Evolutionary conservation across 2,888 invertebrate species (phyloP).

Genomic region (Sphaerophoria taeniata): DNA sequence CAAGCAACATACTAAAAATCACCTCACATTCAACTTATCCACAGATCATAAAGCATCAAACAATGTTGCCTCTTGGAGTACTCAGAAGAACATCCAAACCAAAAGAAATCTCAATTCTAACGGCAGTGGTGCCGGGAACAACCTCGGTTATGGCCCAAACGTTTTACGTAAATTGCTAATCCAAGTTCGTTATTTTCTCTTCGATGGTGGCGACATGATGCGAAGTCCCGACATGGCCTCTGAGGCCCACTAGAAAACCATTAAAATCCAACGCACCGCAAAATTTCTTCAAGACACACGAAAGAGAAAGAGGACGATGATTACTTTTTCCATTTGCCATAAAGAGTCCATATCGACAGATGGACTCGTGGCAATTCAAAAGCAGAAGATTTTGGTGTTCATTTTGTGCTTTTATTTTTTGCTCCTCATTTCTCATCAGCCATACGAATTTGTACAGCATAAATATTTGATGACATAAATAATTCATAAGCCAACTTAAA

Average conservation of each 20-base stretch:
- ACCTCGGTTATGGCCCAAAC: slow-evolving; percentile 53
- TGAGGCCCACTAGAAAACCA: slow-evolving; percentile 35
- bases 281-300: too few species aligned
- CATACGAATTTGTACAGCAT: slow-evolving; percentile 69
- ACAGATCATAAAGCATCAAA: slow-evolving; percentile 47
- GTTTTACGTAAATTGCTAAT: slow-evolving; percentile 65
- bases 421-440: slow-evolving; percentile 32
- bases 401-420: slow-evolving; percentile 13
- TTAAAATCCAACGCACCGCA: neutral
- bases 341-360: slow-evolving; percentile 29
- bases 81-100: neutral
- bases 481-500: slow-evolving; percentile 71
- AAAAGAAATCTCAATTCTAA: slow-evolving; percentile 30
- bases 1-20: slow-evolving; percentile 35
- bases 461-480: slow-evolving; percentile 73
- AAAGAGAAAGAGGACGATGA: slow-evolving; percentile 44
- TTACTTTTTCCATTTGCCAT: slow-evolving; percentile 68
- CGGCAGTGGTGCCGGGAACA: slow-evolving; percentile 4
- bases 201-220: neutral
- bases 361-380: neutral
- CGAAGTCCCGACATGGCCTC: neutral
- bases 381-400: slow-evolving; percentile 9
- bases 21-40: slow-evolving; percentile 37
- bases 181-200: neutral
- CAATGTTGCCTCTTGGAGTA: neutral